These are phyloP conservation scores for Bursaphelenchus okinawaensis DNA, from an alignment of 2,888 invertebrate species.

Conservation along the genomic window DNA sequence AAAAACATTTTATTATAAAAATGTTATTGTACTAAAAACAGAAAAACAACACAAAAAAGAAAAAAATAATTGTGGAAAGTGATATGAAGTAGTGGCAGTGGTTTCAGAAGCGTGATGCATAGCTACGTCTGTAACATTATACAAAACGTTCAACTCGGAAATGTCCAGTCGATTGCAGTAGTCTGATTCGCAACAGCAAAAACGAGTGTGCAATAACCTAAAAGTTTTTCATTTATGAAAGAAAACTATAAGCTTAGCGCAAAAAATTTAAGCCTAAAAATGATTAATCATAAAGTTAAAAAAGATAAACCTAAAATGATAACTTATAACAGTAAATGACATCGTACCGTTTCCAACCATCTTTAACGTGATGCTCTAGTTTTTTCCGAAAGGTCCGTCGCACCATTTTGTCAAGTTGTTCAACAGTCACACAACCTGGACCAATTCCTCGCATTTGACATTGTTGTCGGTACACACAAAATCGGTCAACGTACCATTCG, in stretches of 20 bases:
- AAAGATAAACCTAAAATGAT: no score
- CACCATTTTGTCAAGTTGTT: not conserved
- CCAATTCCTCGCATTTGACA: slow-evolving; percentile 10
- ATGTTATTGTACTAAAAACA: no score
- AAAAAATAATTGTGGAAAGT: not conserved
- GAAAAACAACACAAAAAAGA: no score
- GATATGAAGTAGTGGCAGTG: not conserved
- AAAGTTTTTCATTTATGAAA: not conserved
- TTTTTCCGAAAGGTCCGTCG: slow-evolving; percentile 8
- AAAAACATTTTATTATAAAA: no score
- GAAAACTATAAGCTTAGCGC: no score
- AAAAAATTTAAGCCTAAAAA: no score
- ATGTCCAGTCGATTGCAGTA: slow-evolving; percentile 8
- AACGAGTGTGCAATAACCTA: not conserved
- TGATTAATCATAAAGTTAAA: no score
- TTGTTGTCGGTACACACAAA: slow-evolving; percentile 9
- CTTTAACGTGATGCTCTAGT: not conserved
- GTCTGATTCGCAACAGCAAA: slow-evolving; percentile 7
- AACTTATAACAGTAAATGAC: no score
- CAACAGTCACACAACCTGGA: not conserved
- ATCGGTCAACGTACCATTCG: slow-evolving; percentile 12
- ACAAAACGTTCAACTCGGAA: not conserved
- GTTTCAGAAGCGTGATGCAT: not conserved
- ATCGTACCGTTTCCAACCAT: not conserved
- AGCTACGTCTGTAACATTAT: not conserved